Evolutionary conservation across 2,113 vertebrate species (phyloP), one percentile per base, ranked within the genome.

Genomic region (Nothoprocta perdicaria): DNA sequence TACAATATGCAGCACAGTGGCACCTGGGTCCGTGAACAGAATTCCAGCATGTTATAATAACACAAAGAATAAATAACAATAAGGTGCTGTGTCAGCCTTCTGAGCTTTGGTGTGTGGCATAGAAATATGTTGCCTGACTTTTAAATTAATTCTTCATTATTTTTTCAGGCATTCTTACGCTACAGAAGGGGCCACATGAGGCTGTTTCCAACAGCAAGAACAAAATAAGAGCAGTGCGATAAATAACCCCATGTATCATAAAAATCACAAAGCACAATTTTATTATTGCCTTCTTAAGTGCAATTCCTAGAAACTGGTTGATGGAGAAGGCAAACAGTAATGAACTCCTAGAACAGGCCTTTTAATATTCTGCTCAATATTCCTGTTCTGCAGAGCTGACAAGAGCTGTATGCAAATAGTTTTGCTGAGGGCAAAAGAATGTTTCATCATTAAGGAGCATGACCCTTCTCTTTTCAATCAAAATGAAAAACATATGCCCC

Each of bases 381-480:
- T 86, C 6, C 8, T 81, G 86, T 68, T 83, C 87, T 93, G 83
- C 69, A 81, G 78, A 92, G 69, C 61, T 2, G 14, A 90, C 3
- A 24, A 93, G 91, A 89, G 46, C 69, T 88, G 55, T 93, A 74
- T 88, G 83, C 89, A 95, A 76, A 94, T 88, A 62, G 65, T 88
- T 95, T 90, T 93, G 86, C 95, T 94, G 72, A 94, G 43, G 84
- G 89, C 91, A 86, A 94, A 92, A 84, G 75, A 74, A 72, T 93
- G 66, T 79, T 96, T 90, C 69, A 83, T 77, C 73, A 74, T 95
- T 92, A 93, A 90, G 90, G 76, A 94, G 18, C 69, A 58, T 55
- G 88, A 81, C 84, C 81, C 61, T 83, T 89, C 68, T 84, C 52
- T 86, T 73, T 86, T n/a, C 75, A 62, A 86, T 86, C 48, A 72